Evolutionary conservation across 2,888 invertebrate species (phyloP).

Genomic region (Theristus sp.): DNA sequence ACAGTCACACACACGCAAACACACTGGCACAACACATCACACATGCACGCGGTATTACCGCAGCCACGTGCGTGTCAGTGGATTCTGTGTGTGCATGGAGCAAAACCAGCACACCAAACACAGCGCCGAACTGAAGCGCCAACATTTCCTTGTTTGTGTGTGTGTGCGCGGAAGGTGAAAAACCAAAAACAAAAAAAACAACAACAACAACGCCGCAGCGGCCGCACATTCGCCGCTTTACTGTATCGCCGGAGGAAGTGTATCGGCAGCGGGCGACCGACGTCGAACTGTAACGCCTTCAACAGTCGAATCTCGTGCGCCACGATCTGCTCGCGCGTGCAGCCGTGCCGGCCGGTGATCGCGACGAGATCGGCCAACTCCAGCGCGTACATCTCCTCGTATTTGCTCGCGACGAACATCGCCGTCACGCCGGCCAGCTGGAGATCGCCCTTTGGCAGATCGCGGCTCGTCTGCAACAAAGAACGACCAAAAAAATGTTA

Average conservation of each 20-base stretch:
- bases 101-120: too few species aligned
- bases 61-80: too few species aligned
- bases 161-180: too few species aligned
- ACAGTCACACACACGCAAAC: too few species aligned
- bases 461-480: neutral
- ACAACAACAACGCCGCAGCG: too few species aligned
- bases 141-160: too few species aligned
- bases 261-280: conserved; percentile 67
- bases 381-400: conserved; percentile 79
- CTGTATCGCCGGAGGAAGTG: conserved; percentile 60
- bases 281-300: conserved; percentile 52
- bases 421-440: neutral
- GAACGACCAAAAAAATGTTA: too few species aligned
- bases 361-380: conserved; percentile 70
- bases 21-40: too few species aligned
- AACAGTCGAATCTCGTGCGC: conserved; percentile 64
- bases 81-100: too few species aligned
- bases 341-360: conserved; percentile 47
- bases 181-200: too few species aligned
- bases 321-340: neutral
- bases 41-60: too few species aligned
- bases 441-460: neutral
- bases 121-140: too few species aligned
- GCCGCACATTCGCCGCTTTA: conserved; percentile 23
- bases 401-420: conserved; percentile 27